phyloP scores from a whole-genome alignment of 2,888 invertebrate species.

The Chaetogeoica ovagalla region DNA sequence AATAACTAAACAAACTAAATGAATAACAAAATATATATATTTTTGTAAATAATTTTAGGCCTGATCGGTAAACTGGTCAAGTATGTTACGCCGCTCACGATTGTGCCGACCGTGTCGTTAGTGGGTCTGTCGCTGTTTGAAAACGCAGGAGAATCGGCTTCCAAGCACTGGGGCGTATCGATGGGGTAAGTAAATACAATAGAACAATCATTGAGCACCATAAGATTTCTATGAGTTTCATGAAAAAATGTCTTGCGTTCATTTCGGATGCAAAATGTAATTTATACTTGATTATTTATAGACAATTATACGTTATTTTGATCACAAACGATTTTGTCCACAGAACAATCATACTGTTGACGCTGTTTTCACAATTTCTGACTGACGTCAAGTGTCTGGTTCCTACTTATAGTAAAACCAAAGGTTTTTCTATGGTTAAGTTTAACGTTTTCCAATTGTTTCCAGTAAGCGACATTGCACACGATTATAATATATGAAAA shows the following conservation, averaged over 20 bases:
- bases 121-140: constrained; percentile 82
- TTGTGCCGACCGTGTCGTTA: constrained; percentile 80
- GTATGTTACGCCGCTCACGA: constrained; percentile 80
- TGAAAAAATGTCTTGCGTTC: not conserved
- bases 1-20: too few species aligned
- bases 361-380: constrained; percentile 79
- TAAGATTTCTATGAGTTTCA: not conserved
- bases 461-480: constrained; percentile 64
- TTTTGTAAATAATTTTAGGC: constrained; percentile 61
- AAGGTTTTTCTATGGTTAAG: constrained; percentile 65
- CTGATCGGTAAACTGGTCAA: constrained; percentile 74
- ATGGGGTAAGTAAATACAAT: constrained; percentile 65
- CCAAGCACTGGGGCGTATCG: constrained; percentile 82
- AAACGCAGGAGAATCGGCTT: constrained; percentile 78
- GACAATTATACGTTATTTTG: not conserved
- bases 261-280: not conserved
- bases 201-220: not conserved
- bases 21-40: not conserved
- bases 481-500: too few species aligned
- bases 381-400: constrained; percentile 68
- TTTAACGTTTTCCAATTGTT: constrained; percentile 78
- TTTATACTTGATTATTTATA: not conserved
- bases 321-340: constrained; percentile 54
- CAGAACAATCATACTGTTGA: constrained; percentile 75
- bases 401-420: constrained; percentile 64